Base-by-base conservation (phyloP, 2,113 vertebrate species). In the Panthera uncia region DNA sequence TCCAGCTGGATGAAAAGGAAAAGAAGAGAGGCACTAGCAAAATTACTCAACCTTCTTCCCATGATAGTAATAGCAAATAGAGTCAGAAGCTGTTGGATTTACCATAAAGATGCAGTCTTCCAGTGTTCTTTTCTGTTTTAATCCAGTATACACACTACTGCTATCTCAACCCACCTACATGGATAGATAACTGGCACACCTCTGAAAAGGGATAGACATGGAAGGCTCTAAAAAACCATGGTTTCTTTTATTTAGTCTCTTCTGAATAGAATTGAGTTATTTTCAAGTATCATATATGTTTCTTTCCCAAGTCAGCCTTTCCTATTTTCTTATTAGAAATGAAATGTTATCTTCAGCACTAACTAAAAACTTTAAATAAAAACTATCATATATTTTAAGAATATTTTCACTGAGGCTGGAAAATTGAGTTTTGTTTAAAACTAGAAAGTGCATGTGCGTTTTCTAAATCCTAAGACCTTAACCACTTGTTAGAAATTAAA, bases 131-230 rank as follows among this genome's bases (percentile, higher is more conserved):
- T 5, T 19, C 6, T 29, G 3, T 33, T 84, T 95, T 76, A 95
- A 94, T 11, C 4, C 19, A 85, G 76, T 3, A 27, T 68, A 36
- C 1, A n/a, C 0, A 8, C n/a, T 21, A 31, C 5, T 48, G 21
- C 5, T 55, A 27, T 10, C 13, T 82, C 19, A 61, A 41, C 4
- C 14, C 10, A 93, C 2, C 4, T 6, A 1, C 12, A 15, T 18
- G 4, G 10, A 21, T 1, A 63, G 23, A 38, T 27, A 45, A 61
- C 14, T 52, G 11, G 4, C 19, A 74, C 83, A 29, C 14, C 57
- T 57, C 1, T 57, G 12, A 19, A 31, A 1, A 71, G 3, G 4
- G 4, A 63, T 0, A 68, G 19, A 68, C 5, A 7, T 36, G 9
- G 63, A 71, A 89, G 15, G 6, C 25, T 52, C 61, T 84, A 36